Percentiles rank a stretch among this genome's conserved stretches.
These are phyloP conservation scores for Ommatoiulus sabulosus DNA, from an alignment of 2,888 invertebrate genomes.

Conservation along the genomic window DNA sequence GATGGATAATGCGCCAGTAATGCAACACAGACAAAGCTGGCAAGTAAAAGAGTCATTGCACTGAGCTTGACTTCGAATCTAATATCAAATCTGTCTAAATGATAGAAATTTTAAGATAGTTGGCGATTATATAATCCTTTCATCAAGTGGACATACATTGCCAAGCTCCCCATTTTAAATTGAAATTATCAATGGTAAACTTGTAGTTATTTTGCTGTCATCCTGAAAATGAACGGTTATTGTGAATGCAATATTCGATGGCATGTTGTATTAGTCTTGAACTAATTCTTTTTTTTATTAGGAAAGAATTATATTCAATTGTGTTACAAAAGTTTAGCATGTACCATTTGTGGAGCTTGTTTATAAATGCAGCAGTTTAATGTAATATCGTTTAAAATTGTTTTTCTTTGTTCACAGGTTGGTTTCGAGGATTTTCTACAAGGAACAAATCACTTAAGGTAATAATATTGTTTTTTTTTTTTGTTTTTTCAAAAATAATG, in stretches of 20 bases:
- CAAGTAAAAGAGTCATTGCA: background rate
- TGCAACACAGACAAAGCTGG: background rate
- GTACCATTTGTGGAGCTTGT: background rate
- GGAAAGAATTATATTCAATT: background rate
- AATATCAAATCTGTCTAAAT: background rate
- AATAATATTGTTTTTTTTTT: background rate
- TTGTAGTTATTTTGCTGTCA: slow-evolving; percentile 8
- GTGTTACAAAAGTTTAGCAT: too few relatives aligned
- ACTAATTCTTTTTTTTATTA: background rate
- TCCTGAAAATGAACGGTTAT: background rate
- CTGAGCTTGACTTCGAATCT: background rate
- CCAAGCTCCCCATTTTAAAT: background rate
- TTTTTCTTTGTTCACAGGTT: slow-evolving; percentile 70
- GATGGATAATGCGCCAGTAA: background rate
- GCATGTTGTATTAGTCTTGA: background rate
- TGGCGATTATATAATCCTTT: background rate
- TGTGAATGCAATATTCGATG: background rate
- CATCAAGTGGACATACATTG: background rate
- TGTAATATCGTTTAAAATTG: background rate
- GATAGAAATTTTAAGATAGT: background rate
- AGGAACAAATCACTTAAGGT: slow-evolving; percentile 77
- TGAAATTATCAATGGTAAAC: background rate
- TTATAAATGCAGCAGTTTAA: background rate
- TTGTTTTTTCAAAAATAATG: background rate
- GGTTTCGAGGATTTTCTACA: slow-evolving; percentile 89